Base-by-base conservation (phyloP, 2,888 invertebrate genomes). In the Gymnoscelis rufifasciata region DNA sequence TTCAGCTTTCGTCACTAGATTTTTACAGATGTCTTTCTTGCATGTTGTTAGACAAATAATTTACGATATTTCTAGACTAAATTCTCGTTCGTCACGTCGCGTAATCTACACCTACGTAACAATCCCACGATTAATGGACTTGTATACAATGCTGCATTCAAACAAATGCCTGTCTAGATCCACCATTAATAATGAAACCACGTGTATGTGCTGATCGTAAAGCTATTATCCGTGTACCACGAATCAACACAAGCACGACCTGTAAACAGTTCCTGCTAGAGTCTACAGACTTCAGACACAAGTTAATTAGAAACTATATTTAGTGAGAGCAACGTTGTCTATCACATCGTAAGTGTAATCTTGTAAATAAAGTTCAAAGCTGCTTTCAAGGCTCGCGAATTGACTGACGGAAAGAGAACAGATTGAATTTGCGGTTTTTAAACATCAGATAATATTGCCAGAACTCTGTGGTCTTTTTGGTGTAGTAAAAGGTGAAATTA, bases 241-340 rank as follows among this genome's bases (percentile, higher is more conserved):
- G 26, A 28, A 19, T 11, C 33, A 14, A 33, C 19, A 19, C 19
- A 19, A 19, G 19, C 19, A 19, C 23, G 44, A 33, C 14, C 44
- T 44, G 41, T 44, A 41, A 49, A 45, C 41, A 44, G 42, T 50
- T 45, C 35, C 5, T 2, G 19, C 19, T 19, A 3, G 2, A 19
- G 19, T 30, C 29, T 24, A 15, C 5, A 14, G 14, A 24, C 29
- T 38, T 27, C 41, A 48, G 43, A 31, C 43, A 51, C 38, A 44
- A 56, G 54, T 56, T 50, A 50, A 54, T 56, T 52, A 50, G 10
- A 15, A 33, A 54, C 50, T 54, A 54, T 44, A 48, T 54, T 54
- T 50, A 50, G 47, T 35, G 39, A 37, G 44, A 51, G 47, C 49
- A 47, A 39, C 44, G 36, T 26, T 43, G 33, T 42, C 29, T 38